Base-by-base conservation (phyloP, 2,113 vertebrate species). In the Tauraco erythrolophus region DNA sequence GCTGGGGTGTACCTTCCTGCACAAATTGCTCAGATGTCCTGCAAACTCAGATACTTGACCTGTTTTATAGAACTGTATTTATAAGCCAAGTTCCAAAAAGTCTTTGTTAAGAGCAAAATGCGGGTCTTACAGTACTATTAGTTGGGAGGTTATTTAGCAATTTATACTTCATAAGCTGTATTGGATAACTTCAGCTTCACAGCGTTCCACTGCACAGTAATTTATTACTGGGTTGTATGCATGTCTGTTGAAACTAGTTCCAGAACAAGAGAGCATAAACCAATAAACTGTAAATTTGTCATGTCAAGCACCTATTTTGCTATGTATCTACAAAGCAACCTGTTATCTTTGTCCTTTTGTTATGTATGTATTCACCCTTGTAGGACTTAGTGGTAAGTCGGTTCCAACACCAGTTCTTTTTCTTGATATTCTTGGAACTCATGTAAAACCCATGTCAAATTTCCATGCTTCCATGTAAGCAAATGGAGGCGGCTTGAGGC, bases 31-130 rank as follows among this genome's bases (percentile, higher is more conserved):
- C 41, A 66, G 41, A 81, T 82, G 84, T 94, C 65, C 41, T 92
- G 66, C 85, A 95, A 43, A 71, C 83, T 94, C 88, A 80, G 61
- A 76, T 50, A 33, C 30, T 83, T 96, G 85, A 39, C 81, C 74
- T 85, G 37, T 66, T 94, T 88, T 84, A 58, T 27, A 50, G 22
- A 94, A 62, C 45, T 66, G 11, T 43, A 61, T 89, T 92, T 91
- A 80, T 72, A 84, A 92, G 54, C 39, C 53, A 57, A 92, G 94
- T 71, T 88, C 69, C 57, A 62, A 54, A 71, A 51, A 65, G 27
- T 72, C 62, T 79, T 56, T 79, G 14, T 51, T 78, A 60, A 68
- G 62, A 77, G 24, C 11, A 57, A 89, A 88, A 83, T 62, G 51
- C 50, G 90, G 18, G 77, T 76, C 66, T 57, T 71, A 11, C 21